Conservation (phyloP, 1,140 invertebrate genomes). For the Limonius californicus region DNA sequence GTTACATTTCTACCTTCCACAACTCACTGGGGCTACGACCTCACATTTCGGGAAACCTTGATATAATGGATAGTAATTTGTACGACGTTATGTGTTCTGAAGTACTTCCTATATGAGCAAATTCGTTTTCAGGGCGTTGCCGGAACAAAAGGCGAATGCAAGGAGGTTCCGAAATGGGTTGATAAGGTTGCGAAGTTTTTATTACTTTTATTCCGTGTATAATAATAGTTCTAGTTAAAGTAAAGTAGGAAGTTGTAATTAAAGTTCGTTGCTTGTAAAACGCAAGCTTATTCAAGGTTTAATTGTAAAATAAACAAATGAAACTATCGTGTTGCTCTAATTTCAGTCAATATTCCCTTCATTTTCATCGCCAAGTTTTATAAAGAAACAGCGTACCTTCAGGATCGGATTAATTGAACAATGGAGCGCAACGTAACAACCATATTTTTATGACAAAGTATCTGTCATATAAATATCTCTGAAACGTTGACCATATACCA, state of each 20-base stretch:
- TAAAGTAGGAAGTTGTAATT: too few species aligned
- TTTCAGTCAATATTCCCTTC: too few species aligned
- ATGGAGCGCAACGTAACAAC: neutral
- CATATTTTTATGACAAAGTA: constrained; percentile 4
- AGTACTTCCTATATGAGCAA: neutral
- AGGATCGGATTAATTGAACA: neutral
- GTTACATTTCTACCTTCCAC: constrained; percentile 1
- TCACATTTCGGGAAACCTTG: neutral
- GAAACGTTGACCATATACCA: constrained; percentile 6
- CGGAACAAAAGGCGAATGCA: neutral
- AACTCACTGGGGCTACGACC: neutral
- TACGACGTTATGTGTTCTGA: neutral
- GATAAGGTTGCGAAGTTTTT: too few species aligned
- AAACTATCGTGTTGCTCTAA: too few species aligned
- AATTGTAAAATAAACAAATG: too few species aligned
- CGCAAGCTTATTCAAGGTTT: too few species aligned
- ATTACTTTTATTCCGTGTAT: too few species aligned
- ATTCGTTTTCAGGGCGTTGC: neutral
- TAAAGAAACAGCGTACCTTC: neutral
- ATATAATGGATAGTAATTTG: neutral
- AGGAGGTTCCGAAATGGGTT: too few species aligned
- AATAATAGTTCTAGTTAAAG: too few species aligned
- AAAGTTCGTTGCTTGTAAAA: too few species aligned
- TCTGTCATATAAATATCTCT: constrained; percentile 11
- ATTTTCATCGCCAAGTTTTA: too few species aligned